A percentile compares a stretch with the other conserved stretches of the same genome.
Conservation (phyloP, 35 echinoderm and acorn worm genomes). For the Hemicentrotus pulcherrimus region DNA sequence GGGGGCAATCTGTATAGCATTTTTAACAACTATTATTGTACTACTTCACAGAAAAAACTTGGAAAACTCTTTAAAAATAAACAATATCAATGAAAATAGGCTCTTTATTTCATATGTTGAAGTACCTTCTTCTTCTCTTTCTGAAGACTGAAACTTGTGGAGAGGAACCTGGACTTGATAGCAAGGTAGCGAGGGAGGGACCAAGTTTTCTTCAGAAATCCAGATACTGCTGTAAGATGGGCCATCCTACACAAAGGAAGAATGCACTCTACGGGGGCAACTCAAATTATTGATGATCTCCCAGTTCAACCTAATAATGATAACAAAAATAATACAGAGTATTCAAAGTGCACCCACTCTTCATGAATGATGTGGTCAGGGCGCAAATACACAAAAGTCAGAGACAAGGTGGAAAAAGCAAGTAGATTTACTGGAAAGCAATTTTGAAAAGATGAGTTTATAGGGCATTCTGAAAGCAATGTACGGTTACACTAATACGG, state of each 20-base stretch:
- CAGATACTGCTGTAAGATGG: conserved; percentile 2
- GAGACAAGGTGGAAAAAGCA: no score
- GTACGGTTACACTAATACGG: no score
- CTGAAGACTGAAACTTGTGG: conserved; percentile 50
- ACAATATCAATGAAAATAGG: background rate
- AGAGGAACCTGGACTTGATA: conserved; percentile 48
- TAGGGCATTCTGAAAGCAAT: no score
- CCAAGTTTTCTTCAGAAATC: conserved; percentile 34
- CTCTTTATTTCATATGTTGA: background rate
- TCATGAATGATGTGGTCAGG: no score
- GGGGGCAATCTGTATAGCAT: background rate
- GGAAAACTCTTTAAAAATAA: background rate
- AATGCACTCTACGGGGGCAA: background rate
- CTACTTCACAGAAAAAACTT: no score
- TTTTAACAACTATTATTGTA: conserved; percentile 11
- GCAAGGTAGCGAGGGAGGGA: conserved; percentile 50
- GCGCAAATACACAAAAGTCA: no score
- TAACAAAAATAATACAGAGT: background rate
- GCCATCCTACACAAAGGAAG: background rate
- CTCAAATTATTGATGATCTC: background rate
- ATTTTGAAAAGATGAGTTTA: no score
- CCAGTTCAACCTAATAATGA: background rate
- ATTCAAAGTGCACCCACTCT: no score
- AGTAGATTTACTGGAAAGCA: no score
- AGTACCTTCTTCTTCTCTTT: conserved; percentile 41